Percentiles rank a stretch among this genome's conserved stretches.
phyloP scores from a whole-genome alignment of 2,113 vertebrate genomes.

The Grallaria varia region DNA sequence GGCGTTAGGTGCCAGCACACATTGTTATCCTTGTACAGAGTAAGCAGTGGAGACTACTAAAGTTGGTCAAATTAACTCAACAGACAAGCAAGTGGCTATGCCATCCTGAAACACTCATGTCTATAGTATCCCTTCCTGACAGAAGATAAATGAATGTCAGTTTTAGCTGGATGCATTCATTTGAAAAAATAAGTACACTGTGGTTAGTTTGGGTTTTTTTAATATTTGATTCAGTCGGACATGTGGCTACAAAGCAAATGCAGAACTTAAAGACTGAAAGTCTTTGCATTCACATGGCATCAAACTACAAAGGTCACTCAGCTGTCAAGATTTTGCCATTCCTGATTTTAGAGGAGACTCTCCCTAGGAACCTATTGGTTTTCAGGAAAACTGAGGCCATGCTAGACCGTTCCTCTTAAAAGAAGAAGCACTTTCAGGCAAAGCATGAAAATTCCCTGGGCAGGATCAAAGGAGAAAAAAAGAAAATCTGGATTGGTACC shows the following conservation, averaged over 20 bases:
- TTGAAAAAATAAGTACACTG: neutral
- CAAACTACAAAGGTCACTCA: neutral
- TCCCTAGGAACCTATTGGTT: neutral
- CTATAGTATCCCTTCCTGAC: neutral
- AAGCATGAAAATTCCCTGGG: neutral
- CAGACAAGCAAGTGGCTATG: neutral
- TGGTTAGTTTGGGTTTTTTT: neutral
- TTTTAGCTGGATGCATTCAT: neutral
- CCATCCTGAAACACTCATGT: accelerated
- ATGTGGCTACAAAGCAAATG: neutral
- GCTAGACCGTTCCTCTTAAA: neutral
- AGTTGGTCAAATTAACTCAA: neutral
- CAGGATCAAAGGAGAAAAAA: accelerated
- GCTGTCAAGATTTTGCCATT: neutral
- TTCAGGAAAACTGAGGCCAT: neutral
- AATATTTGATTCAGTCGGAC: neutral
- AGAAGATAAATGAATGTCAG: neutral
- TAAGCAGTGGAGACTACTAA: neutral
- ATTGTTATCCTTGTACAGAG: neutral
- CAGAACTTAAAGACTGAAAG: neutral
- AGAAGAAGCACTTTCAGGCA: neutral
- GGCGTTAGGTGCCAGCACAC: neutral
- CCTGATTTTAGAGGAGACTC: neutral
- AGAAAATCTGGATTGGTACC: neutral
- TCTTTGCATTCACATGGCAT: neutral